Evolutionary conservation across 1,140 invertebrate species (phyloP), one percentile per base, ranked within the genome.

Genomic region (Aphidius gifuensis): DNA sequence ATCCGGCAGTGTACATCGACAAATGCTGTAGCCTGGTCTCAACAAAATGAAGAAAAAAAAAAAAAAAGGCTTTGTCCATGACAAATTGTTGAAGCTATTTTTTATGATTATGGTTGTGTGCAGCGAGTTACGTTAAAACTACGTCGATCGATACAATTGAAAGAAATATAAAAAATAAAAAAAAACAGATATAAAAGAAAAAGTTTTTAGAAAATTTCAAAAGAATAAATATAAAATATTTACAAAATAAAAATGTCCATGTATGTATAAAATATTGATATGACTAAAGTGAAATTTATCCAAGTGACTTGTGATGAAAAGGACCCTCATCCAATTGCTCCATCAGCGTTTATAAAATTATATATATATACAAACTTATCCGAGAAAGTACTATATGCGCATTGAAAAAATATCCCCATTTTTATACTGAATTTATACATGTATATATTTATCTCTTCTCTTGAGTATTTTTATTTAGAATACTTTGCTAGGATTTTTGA

Each of bases 61-160:
- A n/a, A n/a, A n/a, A 59, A 64, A 64, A 64, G 50, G 49, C 45
- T 57, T 43, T 49, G 21, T 45, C n/a, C 54, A 51, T 65, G 64
- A 65, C 64, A 65, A 65, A 65, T 65, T 54, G 59, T 46, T 44
- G 16, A 54, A 58, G 60, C 59, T 51, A 65, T 65, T 65, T 42
- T 45, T 53, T 54, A 56, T 42, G 40, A 9, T 48, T 39, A 38
- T 54, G 56, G 51, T 42, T 46, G 38, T 49, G 53, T 44, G 43
- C 23, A 32, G 23, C 23, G 2, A 32, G 23, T 32, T 44, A 11
- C 2, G 9, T 44, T 11, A 44, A 7, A 44, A 11, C 9, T 11
- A 11, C 7, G 2, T 7, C 9, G 43, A 44, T 8, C 9, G 9
- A 44, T 8, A 8, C 7, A 8, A 11, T 11, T 11, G 9, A 44